Evolutionary conservation across 2,113 vertebrate species (phyloP).

Genomic region (Abramis brama): DNA sequence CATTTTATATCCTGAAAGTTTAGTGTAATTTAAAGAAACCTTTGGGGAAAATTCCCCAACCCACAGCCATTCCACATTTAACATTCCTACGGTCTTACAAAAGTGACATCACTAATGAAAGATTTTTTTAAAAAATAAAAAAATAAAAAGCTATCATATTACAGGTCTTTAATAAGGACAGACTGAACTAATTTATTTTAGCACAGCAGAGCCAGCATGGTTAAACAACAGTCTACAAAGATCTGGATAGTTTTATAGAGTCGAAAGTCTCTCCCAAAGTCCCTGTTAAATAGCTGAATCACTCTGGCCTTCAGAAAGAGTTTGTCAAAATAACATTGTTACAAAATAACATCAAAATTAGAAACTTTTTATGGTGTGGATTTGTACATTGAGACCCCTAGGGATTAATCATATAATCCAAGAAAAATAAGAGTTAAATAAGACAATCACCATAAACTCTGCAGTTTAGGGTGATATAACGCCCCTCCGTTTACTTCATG

Average conservation of each 20-base stretch:
- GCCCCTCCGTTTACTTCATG: not conserved
- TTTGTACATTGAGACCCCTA: not conserved
- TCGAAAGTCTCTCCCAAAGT: not conserved
- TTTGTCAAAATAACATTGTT: not conserved
- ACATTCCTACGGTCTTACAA: slow-evolving; percentile 21
- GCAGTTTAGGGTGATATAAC: not conserved
- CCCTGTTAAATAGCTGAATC: not conserved
- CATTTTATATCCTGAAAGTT: not conserved
- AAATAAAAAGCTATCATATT: slow-evolving; percentile 44
- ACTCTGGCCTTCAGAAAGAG: not conserved
- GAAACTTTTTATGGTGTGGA: not conserved
- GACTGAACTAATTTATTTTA: slow-evolving; percentile 54
- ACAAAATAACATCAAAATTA: not conserved
- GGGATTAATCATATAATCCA: not conserved
- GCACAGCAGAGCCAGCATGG: not conserved
- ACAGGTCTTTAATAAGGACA: slow-evolving; percentile 45
- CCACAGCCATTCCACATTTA: not conserved
- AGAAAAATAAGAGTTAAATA: not conserved
- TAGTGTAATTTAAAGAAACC: not conserved
- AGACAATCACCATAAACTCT: not conserved
- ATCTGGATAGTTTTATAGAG: not conserved
- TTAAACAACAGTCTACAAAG: not conserved
- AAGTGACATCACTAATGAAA: slow-evolving; percentile 22
- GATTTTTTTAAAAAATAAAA: not conserved
- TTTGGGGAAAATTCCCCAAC: not conserved